Base-by-base conservation (phyloP, 2,113 vertebrate genomes). In the Paralichthys olivaceus region DNA sequence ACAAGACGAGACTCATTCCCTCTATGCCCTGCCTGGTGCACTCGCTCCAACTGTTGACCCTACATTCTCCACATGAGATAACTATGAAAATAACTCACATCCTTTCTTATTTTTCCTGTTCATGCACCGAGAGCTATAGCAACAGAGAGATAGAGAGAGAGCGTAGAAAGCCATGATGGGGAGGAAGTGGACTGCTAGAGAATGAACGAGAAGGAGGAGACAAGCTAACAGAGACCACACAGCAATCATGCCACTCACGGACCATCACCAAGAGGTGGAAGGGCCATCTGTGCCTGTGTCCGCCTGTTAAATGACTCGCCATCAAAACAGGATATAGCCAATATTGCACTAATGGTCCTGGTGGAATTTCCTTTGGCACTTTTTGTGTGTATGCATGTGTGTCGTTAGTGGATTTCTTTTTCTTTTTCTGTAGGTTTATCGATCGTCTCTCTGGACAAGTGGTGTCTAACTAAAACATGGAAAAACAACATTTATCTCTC, bases 251-350 rank as follows among this genome's bases (percentile, higher is more conserved):
- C 23, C 79, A 81, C 86, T 84, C 84, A 83, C 71, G 85, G 83
- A 83, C 80, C 83, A 86, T 91, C 85, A 80, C 69, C 25, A 7
- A 85, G 79, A 88, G 85, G 88, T 86, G 88, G 78, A 29, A 58
- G 20, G 72, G 70, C 72, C 88, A 86, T 86, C 84, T 85, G 91
- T 7, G 81, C 69, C 84, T 69, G 72, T 68, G 77, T 69, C 58
- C 17, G 61, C 73, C 69, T 71, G 82, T 72, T 66, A 74, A 87
- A 87, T 80, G 75, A 76, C 75, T 72, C 37, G 37, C 55, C 80
- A 60, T 55, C 88, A 83, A 64, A 86, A 85, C 83, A 88, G 90
- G 87, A 91, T 89, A 89, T 86, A 82, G 77, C 77, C 90, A 90
- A 86, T 90, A 86, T 84, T 19, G 6, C 64, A 74, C 55, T 79